Base-by-base conservation (phyloP, 2,888 invertebrate genomes). In the Apamea monoglypha region DNA sequence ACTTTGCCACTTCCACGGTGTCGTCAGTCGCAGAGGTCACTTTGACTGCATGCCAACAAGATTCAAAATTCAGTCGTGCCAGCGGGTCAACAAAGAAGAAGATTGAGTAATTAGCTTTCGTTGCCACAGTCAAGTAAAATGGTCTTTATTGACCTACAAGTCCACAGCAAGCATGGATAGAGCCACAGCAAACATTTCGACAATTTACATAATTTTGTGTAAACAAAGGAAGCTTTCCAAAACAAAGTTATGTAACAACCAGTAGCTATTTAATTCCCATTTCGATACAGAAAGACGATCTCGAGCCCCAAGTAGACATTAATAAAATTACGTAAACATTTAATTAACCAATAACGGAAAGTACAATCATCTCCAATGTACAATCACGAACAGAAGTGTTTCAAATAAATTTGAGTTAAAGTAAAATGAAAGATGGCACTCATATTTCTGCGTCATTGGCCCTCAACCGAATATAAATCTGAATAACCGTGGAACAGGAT, bases 391-490 rank as follows among this genome's bases (percentile, higher is more conserved):
- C 91, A 92, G 92, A 94, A 94, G 91, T 91, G 91, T 89, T 91
- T 88, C 86, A 91, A 92, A 89, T 91, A 92, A 92, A 95, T 94
- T 93, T 94, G 92, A 90, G 90, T 91, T 90, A 90, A 90, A 91
- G 90, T 91, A 88, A 91, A 94, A 94, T 94, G 94, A 95, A 92
- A 94, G 94, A 95, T 95, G 93, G 93, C 93, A 92, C 92, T 93
- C 94, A 95, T 95, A 95, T 94, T 95, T 95, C 93, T 90, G 91
- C 92, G 93, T 94, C 95, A 95, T 95, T 95, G 95, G 94, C 93
- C 92, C 92, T 91, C 93, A 90, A 91, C 93, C 92, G 94, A 94
- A 94, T 93, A 93, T 94, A 95, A 95, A 95, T 94, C 94, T 93
- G 92, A 94, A 94, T 94, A 95, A 94, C 93, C 91, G 94, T 92